Evolutionary conservation across 2,113 vertebrate genomes (phyloP).

Genomic region (Labeo catla): DNA sequence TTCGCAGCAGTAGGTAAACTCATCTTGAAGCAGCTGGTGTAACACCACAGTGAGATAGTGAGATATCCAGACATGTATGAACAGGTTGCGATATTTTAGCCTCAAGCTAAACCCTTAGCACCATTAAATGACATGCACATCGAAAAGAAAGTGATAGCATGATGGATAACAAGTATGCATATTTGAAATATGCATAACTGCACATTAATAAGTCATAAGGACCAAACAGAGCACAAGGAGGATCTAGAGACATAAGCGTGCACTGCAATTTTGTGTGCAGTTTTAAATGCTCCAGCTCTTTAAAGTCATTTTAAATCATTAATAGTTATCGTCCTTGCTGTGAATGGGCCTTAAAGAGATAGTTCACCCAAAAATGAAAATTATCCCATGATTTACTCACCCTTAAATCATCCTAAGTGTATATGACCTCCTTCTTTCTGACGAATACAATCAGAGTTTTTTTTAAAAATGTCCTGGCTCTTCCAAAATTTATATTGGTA

Average conservation of each 20-base stretch:
- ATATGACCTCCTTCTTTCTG: no score
- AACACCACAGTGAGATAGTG: background rate
- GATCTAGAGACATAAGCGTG: no score
- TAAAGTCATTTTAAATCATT: background rate
- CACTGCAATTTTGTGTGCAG: background rate
- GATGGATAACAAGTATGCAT: background rate
- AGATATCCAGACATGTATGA: conserved; percentile 18
- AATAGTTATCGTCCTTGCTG: background rate
- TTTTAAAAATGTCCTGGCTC: no score
- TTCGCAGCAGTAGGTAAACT: background rate
- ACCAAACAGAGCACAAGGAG: no score
- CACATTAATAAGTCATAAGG: background rate
- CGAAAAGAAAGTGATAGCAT: background rate
- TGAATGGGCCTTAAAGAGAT: background rate
- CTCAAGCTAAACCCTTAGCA: background rate
- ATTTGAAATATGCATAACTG: background rate
- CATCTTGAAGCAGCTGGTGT: background rate
- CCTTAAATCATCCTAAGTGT: no score
- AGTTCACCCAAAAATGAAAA: no score
- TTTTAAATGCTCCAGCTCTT: background rate
- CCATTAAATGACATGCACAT: background rate
- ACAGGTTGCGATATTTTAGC: conserved; percentile 43
- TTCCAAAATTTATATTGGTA: no score
- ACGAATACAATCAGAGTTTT: no score
- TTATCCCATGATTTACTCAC: no score